Evolutionary conservation across 2,113 vertebrate species (phyloP).

Genomic region (Desmodus rotundus): DNA sequence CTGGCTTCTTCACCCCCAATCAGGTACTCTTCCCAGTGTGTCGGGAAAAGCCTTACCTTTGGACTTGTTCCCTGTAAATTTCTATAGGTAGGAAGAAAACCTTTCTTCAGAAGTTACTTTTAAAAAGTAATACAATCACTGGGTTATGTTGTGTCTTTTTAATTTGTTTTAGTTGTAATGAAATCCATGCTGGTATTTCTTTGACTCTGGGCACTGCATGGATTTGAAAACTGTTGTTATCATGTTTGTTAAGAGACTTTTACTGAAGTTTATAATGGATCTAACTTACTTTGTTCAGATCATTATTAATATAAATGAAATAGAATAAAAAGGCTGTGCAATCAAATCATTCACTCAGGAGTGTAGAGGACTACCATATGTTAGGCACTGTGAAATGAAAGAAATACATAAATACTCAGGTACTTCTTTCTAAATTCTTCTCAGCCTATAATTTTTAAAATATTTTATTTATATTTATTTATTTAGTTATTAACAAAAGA

Average conservation of each 20-base stretch:
- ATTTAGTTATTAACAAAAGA: too few relatives aligned
- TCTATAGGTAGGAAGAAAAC: background rate
- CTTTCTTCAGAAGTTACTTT: background rate
- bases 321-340: background rate
- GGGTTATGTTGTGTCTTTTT: background rate
- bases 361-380: too few relatives aligned
- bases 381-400: background rate
- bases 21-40: rapidly evolving
- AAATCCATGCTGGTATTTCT: background rate
- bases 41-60: background rate
- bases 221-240: rapidly evolving
- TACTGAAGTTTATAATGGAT: background rate
- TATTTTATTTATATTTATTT: too few relatives aligned
- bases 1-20: background rate
- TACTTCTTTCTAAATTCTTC: background rate
- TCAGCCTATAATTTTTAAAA: background rate
- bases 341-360: background rate
- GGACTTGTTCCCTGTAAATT: background rate
- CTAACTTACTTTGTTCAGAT: too few relatives aligned
- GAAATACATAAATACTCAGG: background rate
- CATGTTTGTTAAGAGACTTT: background rate
- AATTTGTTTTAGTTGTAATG: background rate
- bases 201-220: background rate
- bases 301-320: background rate
- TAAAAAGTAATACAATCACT: background rate